Evolutionary conservation across 2,888 invertebrate genomes (phyloP).

Genomic region (Drosophila limbata): DNA sequence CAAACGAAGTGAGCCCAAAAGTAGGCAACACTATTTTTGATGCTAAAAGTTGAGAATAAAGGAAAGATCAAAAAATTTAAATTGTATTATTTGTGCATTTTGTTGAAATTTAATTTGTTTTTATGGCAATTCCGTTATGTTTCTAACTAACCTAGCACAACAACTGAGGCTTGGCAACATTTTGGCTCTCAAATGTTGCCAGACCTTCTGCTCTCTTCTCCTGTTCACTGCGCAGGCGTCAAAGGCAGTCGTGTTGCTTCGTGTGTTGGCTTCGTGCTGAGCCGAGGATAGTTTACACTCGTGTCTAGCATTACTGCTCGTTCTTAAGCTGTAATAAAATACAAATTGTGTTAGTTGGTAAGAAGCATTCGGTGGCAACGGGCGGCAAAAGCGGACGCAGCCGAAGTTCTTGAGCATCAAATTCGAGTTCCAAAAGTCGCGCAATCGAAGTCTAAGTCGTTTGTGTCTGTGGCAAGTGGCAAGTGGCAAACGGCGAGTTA

Average conservation of each 20-base stretch:
- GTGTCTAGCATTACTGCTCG: constrained; percentile 31
- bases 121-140: neutral
- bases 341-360: constrained; percentile 82
- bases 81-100: neutral
- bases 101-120: neutral
- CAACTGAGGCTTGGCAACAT: constrained; percentile 33
- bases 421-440: constrained; percentile 7
- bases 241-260: constrained; percentile 5
- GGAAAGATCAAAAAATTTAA: neutral
- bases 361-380: constrained; percentile 81
- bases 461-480: neutral
- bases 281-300: constrained; percentile 3
- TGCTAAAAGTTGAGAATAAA: neutral
- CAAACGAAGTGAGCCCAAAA: constrained; percentile 13
- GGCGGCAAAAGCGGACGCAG: constrained; percentile 67
- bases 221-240: constrained; percentile 41
- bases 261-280: neutral
- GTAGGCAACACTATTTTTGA: constrained; percentile 19
- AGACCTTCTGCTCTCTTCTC: constrained; percentile 35
- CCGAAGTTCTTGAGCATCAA: constrained; percentile 23
- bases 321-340: constrained; percentile 82
- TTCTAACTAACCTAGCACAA: constrained; percentile 65
- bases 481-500: neutral
- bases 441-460: constrained; percentile 14
- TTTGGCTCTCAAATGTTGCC: constrained; percentile 57